These are phyloP conservation scores for Siniperca chuatsi DNA, from an alignment of 2,113 vertebrate species.

Conservation along the genomic window DNA sequence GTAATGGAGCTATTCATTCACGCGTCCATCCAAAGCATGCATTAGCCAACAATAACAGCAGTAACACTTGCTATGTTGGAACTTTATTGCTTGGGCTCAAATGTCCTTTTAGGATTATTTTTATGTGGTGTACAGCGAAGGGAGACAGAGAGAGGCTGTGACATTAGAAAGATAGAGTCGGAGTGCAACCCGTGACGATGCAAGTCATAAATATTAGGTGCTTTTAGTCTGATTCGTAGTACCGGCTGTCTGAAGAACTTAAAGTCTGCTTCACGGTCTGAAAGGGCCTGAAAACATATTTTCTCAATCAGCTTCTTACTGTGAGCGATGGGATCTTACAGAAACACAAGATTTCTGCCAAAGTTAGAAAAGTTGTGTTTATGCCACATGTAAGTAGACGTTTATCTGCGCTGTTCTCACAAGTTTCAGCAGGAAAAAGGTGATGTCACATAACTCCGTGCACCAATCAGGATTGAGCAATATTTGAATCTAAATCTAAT, in stretches of 20 bases:
- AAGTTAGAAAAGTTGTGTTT: not conserved
- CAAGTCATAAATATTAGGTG: slow-evolving; percentile 30
- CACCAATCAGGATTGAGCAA: not conserved
- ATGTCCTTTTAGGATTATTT: slow-evolving; percentile 62
- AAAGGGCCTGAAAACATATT: not conserved
- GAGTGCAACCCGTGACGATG: slow-evolving; percentile 25
- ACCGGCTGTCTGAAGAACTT: slow-evolving; percentile 20
- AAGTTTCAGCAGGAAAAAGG: not conserved
- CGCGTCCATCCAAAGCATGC: slow-evolving; percentile 12
- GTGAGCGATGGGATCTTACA: not conserved
- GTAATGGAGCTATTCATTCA: slow-evolving; percentile 50
- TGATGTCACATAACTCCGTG: too few relatives aligned
- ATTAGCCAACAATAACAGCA: slow-evolving; percentile 52
- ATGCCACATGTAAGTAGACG: not conserved
- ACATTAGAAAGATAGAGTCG: slow-evolving; percentile 14
- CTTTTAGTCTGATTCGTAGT: slow-evolving; percentile 11
- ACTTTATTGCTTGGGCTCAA: slow-evolving; percentile 52
- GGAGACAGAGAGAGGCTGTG: not conserved
- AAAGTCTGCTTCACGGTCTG: not conserved
- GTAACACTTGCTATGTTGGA: slow-evolving; percentile 61
- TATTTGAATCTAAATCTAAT: not conserved
- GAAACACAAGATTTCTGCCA: not conserved
- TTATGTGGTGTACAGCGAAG: slow-evolving; percentile 4
- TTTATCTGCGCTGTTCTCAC: not conserved
- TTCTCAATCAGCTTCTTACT: not conserved